Percentiles rank a stretch among this genome's conserved stretches.
Evolutionary conservation across 2,797 vertebrate genomes (phyloP).

Genomic region (Hylomyscus alleni): DNA sequence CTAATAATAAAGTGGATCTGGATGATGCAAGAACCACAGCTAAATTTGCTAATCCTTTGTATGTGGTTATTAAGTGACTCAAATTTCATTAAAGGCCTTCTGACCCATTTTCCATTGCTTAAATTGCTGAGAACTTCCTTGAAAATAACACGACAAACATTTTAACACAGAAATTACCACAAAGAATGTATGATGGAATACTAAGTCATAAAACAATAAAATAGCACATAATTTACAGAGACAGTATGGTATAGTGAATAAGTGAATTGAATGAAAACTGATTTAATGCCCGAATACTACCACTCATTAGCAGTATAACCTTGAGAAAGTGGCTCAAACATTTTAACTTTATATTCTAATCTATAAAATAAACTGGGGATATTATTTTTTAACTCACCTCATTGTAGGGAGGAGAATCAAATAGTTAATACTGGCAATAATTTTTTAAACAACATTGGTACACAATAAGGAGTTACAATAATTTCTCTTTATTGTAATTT

Average conservation of each 20-base stretch:
- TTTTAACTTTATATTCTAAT: not conserved
- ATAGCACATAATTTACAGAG: not conserved
- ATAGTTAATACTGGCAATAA: not conserved
- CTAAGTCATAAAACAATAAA: not conserved
- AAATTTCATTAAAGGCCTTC: not conserved
- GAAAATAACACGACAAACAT: not conserved
- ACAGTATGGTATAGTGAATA: not conserved
- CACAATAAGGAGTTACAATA: not conserved
- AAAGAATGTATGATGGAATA: not conserved
- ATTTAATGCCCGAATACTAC: not conserved
- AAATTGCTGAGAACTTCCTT: conserved; percentile 10
- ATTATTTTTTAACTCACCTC: not conserved
- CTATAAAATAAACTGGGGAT: not conserved
- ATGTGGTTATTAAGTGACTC: not conserved
- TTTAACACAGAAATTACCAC: not conserved
- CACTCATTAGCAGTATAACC: not conserved
- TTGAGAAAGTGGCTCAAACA: not conserved
- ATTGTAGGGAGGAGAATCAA: not conserved
- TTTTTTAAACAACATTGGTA: not conserved
- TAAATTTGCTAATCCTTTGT: not conserved
- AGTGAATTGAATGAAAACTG: not conserved
- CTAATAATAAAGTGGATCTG: not conserved
- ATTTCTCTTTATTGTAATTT: not conserved
- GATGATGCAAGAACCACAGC: not conserved
- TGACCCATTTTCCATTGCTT: not conserved